These are phyloP conservation scores for Tortrix viridana DNA, from an alignment of 2,888 invertebrate species.

Conservation along the genomic window DNA sequence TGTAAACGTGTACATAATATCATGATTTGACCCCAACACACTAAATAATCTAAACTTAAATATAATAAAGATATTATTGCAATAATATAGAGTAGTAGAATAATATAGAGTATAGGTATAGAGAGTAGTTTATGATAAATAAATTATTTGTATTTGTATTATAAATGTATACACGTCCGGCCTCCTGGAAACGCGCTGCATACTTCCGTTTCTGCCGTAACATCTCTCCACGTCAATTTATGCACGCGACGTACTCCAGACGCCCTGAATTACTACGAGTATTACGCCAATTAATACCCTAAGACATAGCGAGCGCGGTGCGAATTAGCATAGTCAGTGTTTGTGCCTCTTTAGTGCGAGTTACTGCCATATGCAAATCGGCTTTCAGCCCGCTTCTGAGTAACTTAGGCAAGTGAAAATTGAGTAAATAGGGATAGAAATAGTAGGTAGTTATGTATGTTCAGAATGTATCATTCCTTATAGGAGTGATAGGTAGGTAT, in stretches of 20 bases:
- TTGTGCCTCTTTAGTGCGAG: no score
- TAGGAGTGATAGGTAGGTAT: no score
- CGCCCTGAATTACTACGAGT: not conserved
- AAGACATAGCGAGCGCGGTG: no score
- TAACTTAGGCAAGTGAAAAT: no score
- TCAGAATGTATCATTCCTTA: no score
- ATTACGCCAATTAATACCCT: not conserved
- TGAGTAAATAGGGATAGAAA: no score
- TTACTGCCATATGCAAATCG: not conserved
- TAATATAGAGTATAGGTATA: not conserved
- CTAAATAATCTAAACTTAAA: not conserved
- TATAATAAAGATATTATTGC: no score
- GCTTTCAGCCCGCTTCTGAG: not conserved
- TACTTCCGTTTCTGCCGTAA: not conserved
- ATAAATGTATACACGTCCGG: no score
- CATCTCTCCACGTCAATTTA: not conserved
- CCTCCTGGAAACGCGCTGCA: not conserved
- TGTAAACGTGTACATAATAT: not conserved
- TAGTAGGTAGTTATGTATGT: no score
- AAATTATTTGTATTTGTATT: not conserved
- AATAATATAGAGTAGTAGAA: not conserved
- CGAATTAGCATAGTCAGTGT: no score
- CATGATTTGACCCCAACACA: not conserved
- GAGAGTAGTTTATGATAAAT: no score
- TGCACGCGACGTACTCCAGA: constrained; percentile 4